Evolutionary conservation across 2,888 invertebrate genomes (phyloP), one percentile per base, ranked within the genome.

Genomic region (Zygothrica quintamaculata): DNA sequence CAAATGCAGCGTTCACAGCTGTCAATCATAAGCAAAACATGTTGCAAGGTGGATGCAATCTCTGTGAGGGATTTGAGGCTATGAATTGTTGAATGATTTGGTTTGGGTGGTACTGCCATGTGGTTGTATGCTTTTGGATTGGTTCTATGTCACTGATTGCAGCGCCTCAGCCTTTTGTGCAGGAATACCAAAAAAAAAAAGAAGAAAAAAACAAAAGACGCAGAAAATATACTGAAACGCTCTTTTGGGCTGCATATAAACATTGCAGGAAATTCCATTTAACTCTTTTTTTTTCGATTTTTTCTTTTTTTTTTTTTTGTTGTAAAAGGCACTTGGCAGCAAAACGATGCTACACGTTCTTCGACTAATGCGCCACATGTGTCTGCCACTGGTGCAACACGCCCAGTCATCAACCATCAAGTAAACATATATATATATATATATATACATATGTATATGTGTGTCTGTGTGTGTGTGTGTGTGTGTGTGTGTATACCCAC

Each of bases 231-330:
- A 2, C 55, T 52, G 59, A 79, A 79, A 73, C 61, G 68, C 61
- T 64, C 60, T 44, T 34, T 52, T 43, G 13, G 50, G 43, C 31
- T 40, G 39, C 46, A 42, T 33, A 58, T 65, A 65, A 64, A 62
- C 69, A 77, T 72, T 76, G 76, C 76, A 77, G 46, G 62, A 67
- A 74, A 80, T 84, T 78, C 78, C 85, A 66, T 81, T 77, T 79
- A 81, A 74, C 77, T 67, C 72, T 55, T 55, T 60, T 34, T 47
- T n/a, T n/a, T n/a, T n/a, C n/a, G n/a, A n/a, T n/a, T n/a, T n/a
- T n/a, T n/a, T n/a, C n/a, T n/a, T n/a, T n/a, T n/a, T n/a, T n/a
- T n/a, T n/a, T n/a, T n/a, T n/a, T n/a, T n/a, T n/a, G n/a, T n/a
- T n/a, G n/a, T n/a, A 52, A 18, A 47, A 48, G 69, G 51, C 73